Percentiles rank a stretch among this genome's conserved stretches.
phyloP scores from a whole-genome alignment of 1,140 invertebrate genomes.

The Oppia nitens region DNA sequence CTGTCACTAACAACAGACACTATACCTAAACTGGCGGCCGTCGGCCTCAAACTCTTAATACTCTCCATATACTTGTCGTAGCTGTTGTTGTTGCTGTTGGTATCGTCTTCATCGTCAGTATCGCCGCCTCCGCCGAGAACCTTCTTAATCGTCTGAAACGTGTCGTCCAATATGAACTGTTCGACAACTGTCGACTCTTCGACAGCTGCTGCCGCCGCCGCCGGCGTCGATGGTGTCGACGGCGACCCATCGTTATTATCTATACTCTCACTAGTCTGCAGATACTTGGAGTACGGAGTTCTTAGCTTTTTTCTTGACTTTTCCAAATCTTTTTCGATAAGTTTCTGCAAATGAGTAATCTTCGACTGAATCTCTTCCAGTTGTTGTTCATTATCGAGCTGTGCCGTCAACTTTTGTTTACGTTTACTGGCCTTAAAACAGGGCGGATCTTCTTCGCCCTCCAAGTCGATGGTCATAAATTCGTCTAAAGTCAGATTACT shows the following conservation, averaged over 20 bases:
- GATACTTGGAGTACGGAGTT: constrained; percentile 19
- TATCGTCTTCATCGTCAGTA: constrained; percentile 8
- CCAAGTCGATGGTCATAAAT: constrained; percentile 90
- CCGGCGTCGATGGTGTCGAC: constrained; percentile 20
- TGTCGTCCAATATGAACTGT: constrained; percentile 16
- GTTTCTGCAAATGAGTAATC: constrained; percentile 29
- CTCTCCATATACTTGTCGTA: constrained; percentile 16
- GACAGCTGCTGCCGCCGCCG: neutral
- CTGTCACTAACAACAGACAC: constrained; percentile 9
- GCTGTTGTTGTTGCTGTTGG: constrained; percentile 12
- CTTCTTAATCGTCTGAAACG: constrained; percentile 21
- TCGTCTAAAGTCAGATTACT: constrained; percentile 79
- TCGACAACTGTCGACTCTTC: neutral
- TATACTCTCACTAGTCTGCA: neutral
- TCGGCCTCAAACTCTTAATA: constrained; percentile 22
- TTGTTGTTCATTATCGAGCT: constrained; percentile 43
- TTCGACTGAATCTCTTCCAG: constrained; percentile 30
- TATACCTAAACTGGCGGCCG: constrained; percentile 29
- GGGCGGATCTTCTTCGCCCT: constrained; percentile 90
- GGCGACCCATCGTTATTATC: neutral
- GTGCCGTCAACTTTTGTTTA: constrained; percentile 50
- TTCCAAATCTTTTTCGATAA: constrained; percentile 46
- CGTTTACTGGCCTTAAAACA: constrained; percentile 74
- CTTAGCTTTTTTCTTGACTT: constrained; percentile 39
- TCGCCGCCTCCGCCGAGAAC: neutral